These are phyloP conservation scores for Oceanites oceanicus DNA, from an alignment of 2,113 vertebrate genomes.

Conservation along the genomic window DNA sequence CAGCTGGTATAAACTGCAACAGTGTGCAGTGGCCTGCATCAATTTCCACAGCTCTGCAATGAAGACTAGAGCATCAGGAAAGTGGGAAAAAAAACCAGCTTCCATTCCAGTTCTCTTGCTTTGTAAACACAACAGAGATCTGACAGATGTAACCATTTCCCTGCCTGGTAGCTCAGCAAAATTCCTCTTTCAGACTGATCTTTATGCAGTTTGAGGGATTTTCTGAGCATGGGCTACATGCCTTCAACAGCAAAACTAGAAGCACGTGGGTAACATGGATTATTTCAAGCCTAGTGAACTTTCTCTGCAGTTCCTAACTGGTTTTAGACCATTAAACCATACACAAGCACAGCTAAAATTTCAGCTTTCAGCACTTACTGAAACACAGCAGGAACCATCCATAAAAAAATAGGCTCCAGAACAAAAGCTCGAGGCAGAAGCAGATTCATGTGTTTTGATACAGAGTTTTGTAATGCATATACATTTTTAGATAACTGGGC, in stretches of 20 bases:
- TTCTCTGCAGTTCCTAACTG: neutral
- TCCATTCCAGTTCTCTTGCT: neutral
- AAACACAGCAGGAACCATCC: neutral
- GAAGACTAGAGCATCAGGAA: neutral
- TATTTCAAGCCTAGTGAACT: neutral
- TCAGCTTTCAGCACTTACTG: neutral
- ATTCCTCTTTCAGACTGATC: neutral
- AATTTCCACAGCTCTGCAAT: neutral
- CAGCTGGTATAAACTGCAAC: neutral
- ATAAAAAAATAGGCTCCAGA: neutral
- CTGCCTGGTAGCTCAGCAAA: neutral
- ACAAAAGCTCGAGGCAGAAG: neutral
- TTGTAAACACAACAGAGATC: neutral
- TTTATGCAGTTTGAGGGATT: neutral
- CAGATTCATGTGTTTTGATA: neutral
- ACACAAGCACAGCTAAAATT: neutral
- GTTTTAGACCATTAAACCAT: neutral
- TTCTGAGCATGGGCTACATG: neutral
- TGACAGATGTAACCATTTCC: neutral
- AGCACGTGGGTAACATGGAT: neutral
- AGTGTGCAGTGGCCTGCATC: neutral
- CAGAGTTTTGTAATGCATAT: neutral
- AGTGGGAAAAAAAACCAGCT: fast-evolving
- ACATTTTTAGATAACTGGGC: neutral
- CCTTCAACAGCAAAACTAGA: neutral